Evolutionary conservation across 2,888 invertebrate species (phyloP).

Genomic region (Auanema sp.): DNA sequence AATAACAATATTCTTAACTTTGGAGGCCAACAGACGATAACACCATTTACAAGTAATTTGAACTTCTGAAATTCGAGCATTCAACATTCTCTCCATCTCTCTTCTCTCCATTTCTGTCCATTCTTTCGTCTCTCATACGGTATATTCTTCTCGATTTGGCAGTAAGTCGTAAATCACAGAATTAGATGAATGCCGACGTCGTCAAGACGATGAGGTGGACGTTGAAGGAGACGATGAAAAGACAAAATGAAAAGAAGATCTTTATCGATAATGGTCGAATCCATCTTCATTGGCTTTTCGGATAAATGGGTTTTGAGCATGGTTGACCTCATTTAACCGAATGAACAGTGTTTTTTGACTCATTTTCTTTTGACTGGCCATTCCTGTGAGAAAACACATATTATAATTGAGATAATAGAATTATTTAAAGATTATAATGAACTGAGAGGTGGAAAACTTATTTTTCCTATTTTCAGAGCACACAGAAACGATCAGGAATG

Average conservation of each 20-base stretch:
- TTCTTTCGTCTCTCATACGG: background rate
- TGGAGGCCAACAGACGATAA: no score
- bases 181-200: no score
- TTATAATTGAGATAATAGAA: background rate
- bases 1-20: no score
- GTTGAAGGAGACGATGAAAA: background rate
- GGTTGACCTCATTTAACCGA: no score
- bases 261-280: background rate
- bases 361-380: background rate
- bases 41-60: no score
- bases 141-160: background rate
- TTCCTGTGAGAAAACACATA: background rate
- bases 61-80: background rate
- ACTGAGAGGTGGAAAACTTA: background rate
- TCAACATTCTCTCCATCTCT: background rate
- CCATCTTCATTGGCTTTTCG: no score
- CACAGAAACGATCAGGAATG: slow-evolving; percentile 76
- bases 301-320: no score
- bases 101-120: background rate
- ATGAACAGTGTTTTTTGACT: background rate
- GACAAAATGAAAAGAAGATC: background rate
- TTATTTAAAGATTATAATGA: background rate
- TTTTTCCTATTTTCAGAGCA: slow-evolving; percentile 51
- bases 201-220: no score
- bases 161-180: no score